Conservation (phyloP, 2,888 invertebrate genomes). For the Drosophila nr. medialis region DNA sequence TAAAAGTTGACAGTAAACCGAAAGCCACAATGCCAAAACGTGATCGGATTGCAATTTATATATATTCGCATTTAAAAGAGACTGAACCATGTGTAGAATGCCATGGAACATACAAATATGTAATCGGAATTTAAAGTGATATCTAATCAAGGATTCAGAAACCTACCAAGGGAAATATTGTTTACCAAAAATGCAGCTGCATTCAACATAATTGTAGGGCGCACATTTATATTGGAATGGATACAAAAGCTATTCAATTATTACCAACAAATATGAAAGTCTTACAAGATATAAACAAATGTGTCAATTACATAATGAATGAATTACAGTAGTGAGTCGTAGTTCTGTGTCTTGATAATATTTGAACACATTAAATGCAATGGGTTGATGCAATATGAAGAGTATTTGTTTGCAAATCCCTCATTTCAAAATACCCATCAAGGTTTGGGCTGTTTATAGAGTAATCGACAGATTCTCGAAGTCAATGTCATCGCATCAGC, state of each 20-base stretch:
- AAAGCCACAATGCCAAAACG: constrained; percentile 71
- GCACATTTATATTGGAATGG: not conserved
- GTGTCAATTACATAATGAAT: not conserved
- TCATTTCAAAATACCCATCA: not conserved
- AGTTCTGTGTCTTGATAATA: not conserved
- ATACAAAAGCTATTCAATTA: not conserved
- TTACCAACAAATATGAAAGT: not conserved
- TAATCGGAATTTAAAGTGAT: not conserved
- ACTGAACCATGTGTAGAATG: not conserved
- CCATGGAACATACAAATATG: not conserved
- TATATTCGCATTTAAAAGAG: not conserved
- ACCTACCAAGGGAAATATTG: not conserved
- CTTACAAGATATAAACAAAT: not conserved
- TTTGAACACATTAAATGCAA: not conserved
- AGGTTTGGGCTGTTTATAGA: not conserved
- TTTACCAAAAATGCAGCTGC: too few species aligned
- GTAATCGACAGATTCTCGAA: not conserved
- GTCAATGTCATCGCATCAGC: not conserved
- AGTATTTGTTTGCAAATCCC: not conserved
- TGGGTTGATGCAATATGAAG: not conserved
- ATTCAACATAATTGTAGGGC: too few species aligned
- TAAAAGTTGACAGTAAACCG: constrained; percentile 12
- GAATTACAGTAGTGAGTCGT: not conserved
- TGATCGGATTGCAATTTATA: constrained; percentile 51
- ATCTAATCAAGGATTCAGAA: not conserved